Percentiles rank a stretch among this genome's conserved stretches.
Conservation (phyloP, 2,888 invertebrate species). For the Orchesella flavescens region DNA sequence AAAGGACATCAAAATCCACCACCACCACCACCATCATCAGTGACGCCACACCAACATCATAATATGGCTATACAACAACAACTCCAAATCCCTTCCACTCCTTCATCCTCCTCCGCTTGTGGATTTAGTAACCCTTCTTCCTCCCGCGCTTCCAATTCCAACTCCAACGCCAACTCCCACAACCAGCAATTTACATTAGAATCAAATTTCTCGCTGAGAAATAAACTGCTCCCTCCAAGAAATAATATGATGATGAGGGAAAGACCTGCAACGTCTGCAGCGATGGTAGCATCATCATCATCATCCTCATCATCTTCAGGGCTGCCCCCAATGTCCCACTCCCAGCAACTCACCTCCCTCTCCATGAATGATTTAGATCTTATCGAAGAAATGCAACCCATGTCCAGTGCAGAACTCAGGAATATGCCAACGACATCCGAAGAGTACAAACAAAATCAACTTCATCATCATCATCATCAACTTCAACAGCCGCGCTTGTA, state of each 20-base stretch:
- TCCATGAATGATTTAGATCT: conserved; percentile 68
- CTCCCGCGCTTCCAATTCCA: conserved; percentile 7
- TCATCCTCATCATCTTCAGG: too few species aligned
- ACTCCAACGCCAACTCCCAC: too few species aligned
- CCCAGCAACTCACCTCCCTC: conserved; percentile 59
- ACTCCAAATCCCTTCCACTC: conserved; percentile 26
- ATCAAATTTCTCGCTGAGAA: conserved; percentile 36
- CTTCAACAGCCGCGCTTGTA: conserved; percentile 62
- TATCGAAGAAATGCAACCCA: conserved; percentile 58
- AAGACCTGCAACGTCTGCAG: neutral
- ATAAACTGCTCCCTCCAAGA: conserved; percentile 20
- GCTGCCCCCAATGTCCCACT: conserved; percentile 1
- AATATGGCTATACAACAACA: conserved; percentile 1
- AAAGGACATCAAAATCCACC: conserved; percentile 25
- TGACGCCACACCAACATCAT: neutral
- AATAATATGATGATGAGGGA: conserved; percentile 17
- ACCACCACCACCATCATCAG: neutral
- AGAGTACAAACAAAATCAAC: conserved; percentile 63
- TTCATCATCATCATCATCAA: too few species aligned
- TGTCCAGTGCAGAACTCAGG: conserved; percentile 42
- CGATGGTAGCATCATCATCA: conserved; percentile 8
- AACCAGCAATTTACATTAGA: conserved; percentile 46
- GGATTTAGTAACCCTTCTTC: conserved; percentile 48
- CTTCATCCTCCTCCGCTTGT: conserved; percentile 3
- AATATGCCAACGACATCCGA: conserved; percentile 40